Conservation (phyloP, 2,888 invertebrate genomes). For the Polydrusus tereticollis region DNA sequence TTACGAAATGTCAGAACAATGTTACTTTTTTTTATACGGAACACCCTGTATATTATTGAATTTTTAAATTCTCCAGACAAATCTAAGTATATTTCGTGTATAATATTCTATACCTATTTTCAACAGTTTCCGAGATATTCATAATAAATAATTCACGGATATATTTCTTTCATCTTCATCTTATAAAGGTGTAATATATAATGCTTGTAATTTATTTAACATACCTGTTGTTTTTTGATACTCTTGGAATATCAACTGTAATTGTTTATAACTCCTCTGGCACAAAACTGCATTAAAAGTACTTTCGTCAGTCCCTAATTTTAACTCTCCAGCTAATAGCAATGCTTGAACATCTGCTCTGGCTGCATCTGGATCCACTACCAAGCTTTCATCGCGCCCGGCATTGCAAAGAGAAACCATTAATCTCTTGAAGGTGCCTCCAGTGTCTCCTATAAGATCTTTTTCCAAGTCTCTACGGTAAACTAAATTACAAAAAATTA, state of each 20-base stretch:
- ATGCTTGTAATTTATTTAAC: no score
- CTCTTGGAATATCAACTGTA: slow-evolving; percentile 67
- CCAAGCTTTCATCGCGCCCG: slow-evolving; percentile 84
- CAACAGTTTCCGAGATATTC: no score
- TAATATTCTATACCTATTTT: no score
- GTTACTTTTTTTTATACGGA: no score
- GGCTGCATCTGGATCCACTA: slow-evolving; percentile 80
- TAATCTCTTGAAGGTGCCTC: slow-evolving; percentile 90
- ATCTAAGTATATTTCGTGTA: no score
- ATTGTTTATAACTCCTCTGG: slow-evolving; percentile 80
- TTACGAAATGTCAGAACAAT: no score
- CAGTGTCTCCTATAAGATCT: slow-evolving; percentile 89
- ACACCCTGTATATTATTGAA: no score
- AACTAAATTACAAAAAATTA: slow-evolving; percentile 50
- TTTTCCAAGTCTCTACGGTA: slow-evolving; percentile 55
- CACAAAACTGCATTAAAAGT: slow-evolving; percentile 88
- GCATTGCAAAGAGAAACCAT: slow-evolving; percentile 88
- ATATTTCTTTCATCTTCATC: no score
- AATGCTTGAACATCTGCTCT: slow-evolving; percentile 86
- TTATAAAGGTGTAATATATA: no score
- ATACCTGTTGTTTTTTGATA: slow-evolving; percentile 53
- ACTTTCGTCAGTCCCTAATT: slow-evolving; percentile 87
- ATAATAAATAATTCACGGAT: no score
- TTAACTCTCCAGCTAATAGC: slow-evolving; percentile 78
- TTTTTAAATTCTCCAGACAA: no score